phyloP scores from a whole-genome alignment of 1,140 invertebrate species.

The Dufourea novaeangliae region DNA sequence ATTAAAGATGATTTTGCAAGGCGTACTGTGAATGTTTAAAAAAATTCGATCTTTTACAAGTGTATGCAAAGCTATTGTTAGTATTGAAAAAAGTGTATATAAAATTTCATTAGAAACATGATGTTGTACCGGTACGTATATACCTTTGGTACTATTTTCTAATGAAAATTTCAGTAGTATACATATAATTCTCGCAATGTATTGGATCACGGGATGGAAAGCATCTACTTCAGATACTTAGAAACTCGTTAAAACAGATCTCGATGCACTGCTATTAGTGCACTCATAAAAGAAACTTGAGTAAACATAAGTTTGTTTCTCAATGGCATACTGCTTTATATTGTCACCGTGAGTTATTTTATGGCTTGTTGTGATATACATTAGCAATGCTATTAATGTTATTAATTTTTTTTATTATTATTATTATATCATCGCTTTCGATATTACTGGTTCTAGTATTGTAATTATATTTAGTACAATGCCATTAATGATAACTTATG shows the following conservation, averaged over 20 bases:
- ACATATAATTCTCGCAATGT: not conserved
- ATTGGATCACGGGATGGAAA: not conserved
- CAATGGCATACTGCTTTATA: not conserved
- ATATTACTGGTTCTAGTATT: conserved; percentile 23
- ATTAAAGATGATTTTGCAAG: not conserved
- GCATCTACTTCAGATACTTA: not conserved
- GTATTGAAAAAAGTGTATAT: not conserved
- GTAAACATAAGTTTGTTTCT: not conserved
- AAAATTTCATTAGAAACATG: not conserved
- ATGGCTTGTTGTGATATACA: conserved; percentile 40
- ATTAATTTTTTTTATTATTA: conserved; percentile 33
- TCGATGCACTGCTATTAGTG: not conserved
- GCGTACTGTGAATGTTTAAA: not conserved
- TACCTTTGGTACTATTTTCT: not conserved
- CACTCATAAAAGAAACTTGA: not conserved
- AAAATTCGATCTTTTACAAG: not conserved
- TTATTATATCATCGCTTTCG: conserved; percentile 35
- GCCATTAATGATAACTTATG: not conserved
- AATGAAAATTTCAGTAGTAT: not conserved
- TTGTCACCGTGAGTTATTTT: conserved; percentile 4
- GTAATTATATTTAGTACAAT: conserved; percentile 31
- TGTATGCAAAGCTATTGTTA: not conserved
- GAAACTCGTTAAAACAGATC: conserved; percentile 3
- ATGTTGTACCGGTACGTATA: not conserved
- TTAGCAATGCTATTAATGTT: conserved; percentile 26